Evolutionary conservation across 2,113 vertebrate species (phyloP).

Genomic region (Spilogale gracilis): DNA sequence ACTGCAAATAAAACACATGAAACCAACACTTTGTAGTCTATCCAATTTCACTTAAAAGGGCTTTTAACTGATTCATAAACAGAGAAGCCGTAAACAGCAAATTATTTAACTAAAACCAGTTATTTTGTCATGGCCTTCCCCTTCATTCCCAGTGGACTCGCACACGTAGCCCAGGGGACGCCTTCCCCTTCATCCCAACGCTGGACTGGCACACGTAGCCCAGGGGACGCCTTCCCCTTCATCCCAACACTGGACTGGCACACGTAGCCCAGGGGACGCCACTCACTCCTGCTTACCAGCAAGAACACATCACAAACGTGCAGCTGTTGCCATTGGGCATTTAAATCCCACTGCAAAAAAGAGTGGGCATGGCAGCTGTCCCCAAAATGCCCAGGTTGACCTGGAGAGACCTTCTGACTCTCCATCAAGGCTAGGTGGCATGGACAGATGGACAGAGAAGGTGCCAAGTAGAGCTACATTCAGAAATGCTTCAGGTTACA

Average conservation of each 20-base stretch:
- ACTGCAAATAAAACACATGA: slow-evolving; percentile 90
- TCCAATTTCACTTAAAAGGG: slow-evolving; percentile 90
- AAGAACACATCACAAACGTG: rapidly evolving
- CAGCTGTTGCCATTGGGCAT: not conserved
- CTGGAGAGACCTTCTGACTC: not conserved
- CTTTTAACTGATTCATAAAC: slow-evolving; percentile 88
- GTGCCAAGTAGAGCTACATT: not conserved
- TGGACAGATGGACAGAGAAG: not conserved
- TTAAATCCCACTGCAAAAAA: not conserved
- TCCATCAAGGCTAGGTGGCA: not conserved
- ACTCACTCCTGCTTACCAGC: rapidly evolving
- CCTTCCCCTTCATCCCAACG: not conserved
- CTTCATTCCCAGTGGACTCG: not conserved
- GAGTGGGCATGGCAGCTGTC: rapidly evolving
- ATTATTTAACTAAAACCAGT: slow-evolving; percentile 85
- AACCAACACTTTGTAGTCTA: slow-evolving; percentile 89
- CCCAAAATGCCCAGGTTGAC: not conserved
- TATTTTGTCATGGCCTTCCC: slow-evolving; percentile 1
- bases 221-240: not conserved
- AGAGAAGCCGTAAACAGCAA: slow-evolving; percentile 82
- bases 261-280: rapidly evolving
- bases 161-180: rapidly evolving
- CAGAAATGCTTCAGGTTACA: not conserved
- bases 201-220: not conserved
- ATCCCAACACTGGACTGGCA: not conserved